Evolutionary conservation across 2,888 invertebrate genomes (phyloP), one percentile per base, ranked within the genome.

Genomic region (Habroteleia sp.): DNA sequence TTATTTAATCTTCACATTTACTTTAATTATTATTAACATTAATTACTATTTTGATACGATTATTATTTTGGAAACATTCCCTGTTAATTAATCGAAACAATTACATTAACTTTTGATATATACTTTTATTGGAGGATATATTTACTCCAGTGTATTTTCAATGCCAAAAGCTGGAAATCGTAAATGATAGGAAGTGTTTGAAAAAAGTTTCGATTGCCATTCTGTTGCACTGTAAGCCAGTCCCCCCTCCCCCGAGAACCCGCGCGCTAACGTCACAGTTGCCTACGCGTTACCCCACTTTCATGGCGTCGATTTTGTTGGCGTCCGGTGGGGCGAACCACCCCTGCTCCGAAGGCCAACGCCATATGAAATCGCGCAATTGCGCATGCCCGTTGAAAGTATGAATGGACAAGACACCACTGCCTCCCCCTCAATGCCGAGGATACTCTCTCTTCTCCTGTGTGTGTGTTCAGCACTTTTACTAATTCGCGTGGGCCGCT

Each of bases 381-480:
- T 7, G 52, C 76, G 76, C 76, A 46, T 50, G 76, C 25, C 62
- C 25, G 29, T 13, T 3, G 52, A 68, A 72, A 72, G 8, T 37
- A 76, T 76, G 76, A 76, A 76, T 76, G 76, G 56, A 72, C 50
- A 37, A 52, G 66, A 42, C 8, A 42, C 46, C 76, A 72, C 56
- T n/a, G n/a, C n/a, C n/a, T n/a, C n/a, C n/a, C n/a, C n/a, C n/a
- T 76, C 72, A 76, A 76, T 75, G 75, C 66, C 63, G 63, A 58
- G 69, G 56, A 63, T 62, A 68, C 58, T 50, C 69, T 66, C 60
- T 68, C 56, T 50, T 31, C 33, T 42, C 35, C 58, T 25, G 41
- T 44, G 44, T n/a, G n/a, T n/a, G n/a, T n/a, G n/a, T n/a, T n/a
- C 39, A 50, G 50, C 31, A 58, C 63, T 69, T 69, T 69, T 74